Base-by-base conservation (phyloP, 2,113 vertebrate genomes). In the Carassius gibelio region DNA sequence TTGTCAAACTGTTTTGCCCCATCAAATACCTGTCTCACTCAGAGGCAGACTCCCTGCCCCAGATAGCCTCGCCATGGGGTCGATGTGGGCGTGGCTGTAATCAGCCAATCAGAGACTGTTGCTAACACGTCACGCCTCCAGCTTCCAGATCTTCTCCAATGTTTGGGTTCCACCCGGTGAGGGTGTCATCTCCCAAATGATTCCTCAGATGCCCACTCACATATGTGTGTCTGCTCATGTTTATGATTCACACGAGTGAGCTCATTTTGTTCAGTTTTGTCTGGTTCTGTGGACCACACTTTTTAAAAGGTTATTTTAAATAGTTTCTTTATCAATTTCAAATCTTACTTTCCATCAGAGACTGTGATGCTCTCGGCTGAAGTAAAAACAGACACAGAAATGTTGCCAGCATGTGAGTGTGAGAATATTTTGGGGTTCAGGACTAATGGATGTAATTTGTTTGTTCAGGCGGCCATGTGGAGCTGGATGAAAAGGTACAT, bases 111-210 rank as follows among this genome's bases (percentile, higher is more conserved):
- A 90, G 79, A 94, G 86, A 21, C 61, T 97, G 85, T 81, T 98
- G 89, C 87, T 98, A 83, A 97, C 96, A 0, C 91, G 95, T 2
- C 91, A 96, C 1, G 86, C 95, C 3, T 8, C 83, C 57, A 71
- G 81, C 10, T 93, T 97, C 17, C 84, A 88, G 1, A 88, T 93
- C 52, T 97, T 95, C 84, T 96, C 96, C 71, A 95, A 94, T 69
- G 68, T 96, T 81, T 97, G 96, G 96, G 97, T 98, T 36, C 95
- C 96, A 0, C 96, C 96, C 84, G 96, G 96, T 97, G 90, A 83
- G 81, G 64, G n/a, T 45, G 45, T 34, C 5, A 19, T 81, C 3
- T 2, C 3, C n/a, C 57, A 64, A 45, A 64, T 62, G 57, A 74
- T n/a, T 30, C 26, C 23, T 75, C 8, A 50, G n/a, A n/a, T 45